Conservation (phyloP, 1,140 invertebrate species). For the Aphelenchoides avenae region DNA sequence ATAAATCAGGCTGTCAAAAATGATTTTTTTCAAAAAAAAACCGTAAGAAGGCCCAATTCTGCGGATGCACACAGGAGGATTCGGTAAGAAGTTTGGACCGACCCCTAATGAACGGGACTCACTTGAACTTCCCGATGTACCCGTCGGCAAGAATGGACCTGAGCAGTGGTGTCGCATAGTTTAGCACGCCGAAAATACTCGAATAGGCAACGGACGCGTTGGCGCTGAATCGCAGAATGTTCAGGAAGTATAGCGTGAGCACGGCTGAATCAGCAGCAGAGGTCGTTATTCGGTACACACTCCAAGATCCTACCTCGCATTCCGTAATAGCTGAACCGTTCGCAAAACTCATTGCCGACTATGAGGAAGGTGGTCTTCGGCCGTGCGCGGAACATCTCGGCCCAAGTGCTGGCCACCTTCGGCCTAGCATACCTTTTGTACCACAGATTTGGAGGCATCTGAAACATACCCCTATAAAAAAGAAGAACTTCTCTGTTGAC, state of each 20-base stretch:
- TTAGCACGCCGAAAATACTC: constrained; percentile 74
- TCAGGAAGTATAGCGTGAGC: constrained; percentile 72
- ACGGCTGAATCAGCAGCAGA: constrained; percentile 72
- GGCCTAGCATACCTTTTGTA: no score
- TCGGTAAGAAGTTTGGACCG: constrained; percentile 16
- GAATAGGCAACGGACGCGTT: constrained; percentile 73
- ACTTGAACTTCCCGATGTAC: constrained; percentile 75
- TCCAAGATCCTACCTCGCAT: constrained; percentile 68
- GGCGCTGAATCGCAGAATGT: constrained; percentile 68
- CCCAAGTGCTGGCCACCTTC: constrained; percentile 12
- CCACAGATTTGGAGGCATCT: no score
- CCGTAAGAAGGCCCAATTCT: no score
- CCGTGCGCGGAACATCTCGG: constrained; percentile 23
- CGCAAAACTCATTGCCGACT: constrained; percentile 28
- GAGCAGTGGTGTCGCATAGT: constrained; percentile 78
- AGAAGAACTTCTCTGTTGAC: no score
- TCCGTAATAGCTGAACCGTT: constrained; percentile 69
- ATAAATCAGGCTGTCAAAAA: no score
- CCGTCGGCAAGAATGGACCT: constrained; percentile 82
- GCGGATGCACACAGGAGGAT: no score
- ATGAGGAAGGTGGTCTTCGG: constrained; percentile 26
- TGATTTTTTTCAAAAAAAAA: background rate
- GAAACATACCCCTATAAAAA: no score
- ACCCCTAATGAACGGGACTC: constrained; percentile 56
- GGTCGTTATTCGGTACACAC: background rate